Percentiles rank a stretch among this genome's conserved stretches.
Evolutionary conservation across 2,113 vertebrate genomes (phyloP).

Genomic region (Gallinago media): DNA sequence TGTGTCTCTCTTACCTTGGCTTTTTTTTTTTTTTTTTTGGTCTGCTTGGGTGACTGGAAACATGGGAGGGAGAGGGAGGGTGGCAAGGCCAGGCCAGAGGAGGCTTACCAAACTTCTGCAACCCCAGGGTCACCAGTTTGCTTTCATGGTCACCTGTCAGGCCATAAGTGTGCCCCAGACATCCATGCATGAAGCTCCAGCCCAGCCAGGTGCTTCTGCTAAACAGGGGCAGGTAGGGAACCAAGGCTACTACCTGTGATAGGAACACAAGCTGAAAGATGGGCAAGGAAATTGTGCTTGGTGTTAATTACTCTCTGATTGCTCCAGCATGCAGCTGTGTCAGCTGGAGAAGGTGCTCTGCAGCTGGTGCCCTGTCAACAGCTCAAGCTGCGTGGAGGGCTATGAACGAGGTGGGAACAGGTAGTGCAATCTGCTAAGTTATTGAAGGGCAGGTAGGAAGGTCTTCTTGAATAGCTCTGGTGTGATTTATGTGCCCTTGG

Average conservation of each 20-base stretch:
- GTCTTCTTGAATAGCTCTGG: not conserved
- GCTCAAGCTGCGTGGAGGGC: not conserved
- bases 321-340: not conserved
- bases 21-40: not conserved
- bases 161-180: too few species aligned
- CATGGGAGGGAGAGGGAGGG: not conserved
- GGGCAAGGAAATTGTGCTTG: not conserved
- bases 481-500: not conserved
- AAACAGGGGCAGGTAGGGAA: not conserved
- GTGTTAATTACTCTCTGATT: not conserved
- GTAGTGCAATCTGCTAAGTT: not conserved
- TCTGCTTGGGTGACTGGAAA: not conserved
- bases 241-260: not conserved
- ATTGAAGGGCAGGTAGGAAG: not conserved
- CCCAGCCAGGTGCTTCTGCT: not conserved
- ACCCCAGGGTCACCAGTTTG: not conserved
- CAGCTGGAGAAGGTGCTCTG: not conserved
- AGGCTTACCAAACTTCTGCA: not conserved
- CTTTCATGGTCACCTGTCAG: not conserved
- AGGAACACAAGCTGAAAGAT: not conserved
- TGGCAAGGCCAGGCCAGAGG: fast-evolving
- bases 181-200: not conserved
- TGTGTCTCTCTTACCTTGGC: not conserved
- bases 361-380: not conserved
- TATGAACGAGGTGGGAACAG: not conserved